phyloP scores from a whole-genome alignment of 1,140 invertebrate species.

The Apis florea region DNA sequence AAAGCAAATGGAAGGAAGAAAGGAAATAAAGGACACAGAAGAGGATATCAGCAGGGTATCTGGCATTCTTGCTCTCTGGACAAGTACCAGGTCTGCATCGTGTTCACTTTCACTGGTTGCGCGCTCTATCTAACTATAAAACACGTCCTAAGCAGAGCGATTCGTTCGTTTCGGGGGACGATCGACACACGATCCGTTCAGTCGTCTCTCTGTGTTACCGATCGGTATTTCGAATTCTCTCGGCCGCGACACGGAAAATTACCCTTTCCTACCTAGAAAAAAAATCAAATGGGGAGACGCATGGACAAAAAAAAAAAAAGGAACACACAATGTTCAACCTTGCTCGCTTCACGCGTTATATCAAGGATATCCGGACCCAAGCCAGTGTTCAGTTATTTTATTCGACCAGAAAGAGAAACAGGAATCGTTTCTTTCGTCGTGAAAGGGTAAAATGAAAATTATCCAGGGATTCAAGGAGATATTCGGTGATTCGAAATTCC shows the following conservation, averaged over 20 bases:
- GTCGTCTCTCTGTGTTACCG: neutral
- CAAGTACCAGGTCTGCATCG: conserved; percentile 52
- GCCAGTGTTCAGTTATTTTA: too few relatives aligned
- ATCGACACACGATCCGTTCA: neutral
- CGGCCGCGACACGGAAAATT: neutral
- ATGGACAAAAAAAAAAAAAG: too few relatives aligned
- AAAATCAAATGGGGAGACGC: too few relatives aligned
- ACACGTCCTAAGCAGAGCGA: conserved; percentile 45
- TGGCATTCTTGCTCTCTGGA: conserved; percentile 60
- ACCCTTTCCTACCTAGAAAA: too few relatives aligned
- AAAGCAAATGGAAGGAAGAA: neutral
- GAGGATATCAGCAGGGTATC: conserved; percentile 27
- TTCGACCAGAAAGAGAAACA: too few relatives aligned
- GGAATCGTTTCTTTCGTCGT: too few relatives aligned
- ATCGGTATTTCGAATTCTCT: neutral
- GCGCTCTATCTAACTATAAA: conserved; percentile 58
- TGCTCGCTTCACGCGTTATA: too few relatives aligned
- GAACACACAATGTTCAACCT: too few relatives aligned
- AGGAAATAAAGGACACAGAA: neutral
- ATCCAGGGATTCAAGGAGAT: neutral
- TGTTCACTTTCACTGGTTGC: conserved; percentile 70
- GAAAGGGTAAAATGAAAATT: too few relatives aligned
- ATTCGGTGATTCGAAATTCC: conserved; percentile 7
- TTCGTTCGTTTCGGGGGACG: conserved; percentile 33
- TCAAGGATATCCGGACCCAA: too few relatives aligned